Percentiles rank a stretch among this genome's conserved stretches.
Evolutionary conservation across 2,797 vertebrate genomes (phyloP).

Genomic region (Rhinoraja longicauda): DNA sequence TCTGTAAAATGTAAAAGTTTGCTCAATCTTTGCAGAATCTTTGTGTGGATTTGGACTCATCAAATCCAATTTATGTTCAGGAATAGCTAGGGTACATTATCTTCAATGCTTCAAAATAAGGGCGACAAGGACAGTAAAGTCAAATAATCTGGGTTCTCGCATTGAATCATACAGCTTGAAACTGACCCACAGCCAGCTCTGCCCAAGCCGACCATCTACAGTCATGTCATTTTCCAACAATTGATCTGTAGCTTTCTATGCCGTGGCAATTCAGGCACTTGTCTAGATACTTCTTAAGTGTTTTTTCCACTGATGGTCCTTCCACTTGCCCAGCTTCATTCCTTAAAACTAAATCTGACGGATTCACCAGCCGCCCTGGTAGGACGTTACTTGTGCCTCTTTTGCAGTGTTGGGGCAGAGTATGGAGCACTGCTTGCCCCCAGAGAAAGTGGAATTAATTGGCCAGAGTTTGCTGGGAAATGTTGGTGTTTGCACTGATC

Average conservation of each 20-base stretch:
- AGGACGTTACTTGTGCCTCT: not conserved
- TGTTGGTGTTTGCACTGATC: not conserved
- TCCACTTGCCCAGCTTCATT: no score
- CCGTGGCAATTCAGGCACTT: no score
- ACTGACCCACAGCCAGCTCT: no score
- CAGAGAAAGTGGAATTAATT: not conserved
- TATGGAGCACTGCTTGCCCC: not conserved
- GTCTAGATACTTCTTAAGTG: no score
- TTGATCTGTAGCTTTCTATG: no score
- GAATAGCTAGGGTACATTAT: not conserved
- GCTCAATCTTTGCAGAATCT: not conserved
- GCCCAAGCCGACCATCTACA: no score
- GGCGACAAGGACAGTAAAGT: not conserved
- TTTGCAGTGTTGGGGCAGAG: not conserved
- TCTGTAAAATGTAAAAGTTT: not conserved
- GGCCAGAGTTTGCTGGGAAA: not conserved
- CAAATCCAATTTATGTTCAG: not conserved
- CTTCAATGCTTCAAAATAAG: not conserved
- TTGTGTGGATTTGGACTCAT: not conserved
- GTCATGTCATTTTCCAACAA: no score
- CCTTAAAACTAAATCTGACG: no score
- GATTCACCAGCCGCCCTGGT: no score
- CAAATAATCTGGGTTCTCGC: not conserved
- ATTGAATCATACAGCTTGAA: no score
- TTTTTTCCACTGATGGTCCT: no score